Evolutionary conservation across 2,888 invertebrate genomes (phyloP).

Genomic region (Autographa pulchrina): DNA sequence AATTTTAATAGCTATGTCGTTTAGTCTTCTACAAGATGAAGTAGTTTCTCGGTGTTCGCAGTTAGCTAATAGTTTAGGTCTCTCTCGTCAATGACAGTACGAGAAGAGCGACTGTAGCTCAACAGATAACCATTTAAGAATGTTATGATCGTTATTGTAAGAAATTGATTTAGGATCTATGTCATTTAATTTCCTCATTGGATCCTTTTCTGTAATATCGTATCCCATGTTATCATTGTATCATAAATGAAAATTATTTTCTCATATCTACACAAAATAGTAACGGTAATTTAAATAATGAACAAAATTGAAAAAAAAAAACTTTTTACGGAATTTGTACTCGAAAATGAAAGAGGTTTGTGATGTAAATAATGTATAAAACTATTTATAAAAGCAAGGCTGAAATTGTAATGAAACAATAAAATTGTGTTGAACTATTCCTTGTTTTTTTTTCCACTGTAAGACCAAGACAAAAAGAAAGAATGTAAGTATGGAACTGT

Average conservation of each 20-base stretch:
- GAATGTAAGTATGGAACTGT: neutral
- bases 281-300: constrained; percentile 62
- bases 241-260: constrained; percentile 76
- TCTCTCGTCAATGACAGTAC: constrained; percentile 90
- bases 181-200: constrained; percentile 61
- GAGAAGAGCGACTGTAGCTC: constrained; percentile 87
- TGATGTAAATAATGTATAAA: constrained; percentile 87
- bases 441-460: constrained; percentile 50
- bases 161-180: constrained; percentile 66
- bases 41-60: constrained; percentile 93
- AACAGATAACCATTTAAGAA: constrained; percentile 82
- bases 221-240: constrained; percentile 71
- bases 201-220: constrained; percentile 69
- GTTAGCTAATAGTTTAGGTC: constrained; percentile 92
- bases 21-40: constrained; percentile 95
- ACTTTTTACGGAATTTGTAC: constrained; percentile 87
- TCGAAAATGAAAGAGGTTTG: constrained; percentile 76
- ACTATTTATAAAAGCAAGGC: constrained; percentile 88
- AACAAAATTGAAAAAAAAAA: constrained; percentile 66
- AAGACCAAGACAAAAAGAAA: neutral
- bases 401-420: constrained; percentile 89
- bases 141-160: constrained; percentile 88
- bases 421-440: constrained; percentile 86
- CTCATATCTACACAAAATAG: constrained; percentile 74
- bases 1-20: constrained; percentile 95